Evolutionary conservation across 2,888 invertebrate species (phyloP), one percentile per base, ranked within the genome.

Genomic region (Nycteola revayana): DNA sequence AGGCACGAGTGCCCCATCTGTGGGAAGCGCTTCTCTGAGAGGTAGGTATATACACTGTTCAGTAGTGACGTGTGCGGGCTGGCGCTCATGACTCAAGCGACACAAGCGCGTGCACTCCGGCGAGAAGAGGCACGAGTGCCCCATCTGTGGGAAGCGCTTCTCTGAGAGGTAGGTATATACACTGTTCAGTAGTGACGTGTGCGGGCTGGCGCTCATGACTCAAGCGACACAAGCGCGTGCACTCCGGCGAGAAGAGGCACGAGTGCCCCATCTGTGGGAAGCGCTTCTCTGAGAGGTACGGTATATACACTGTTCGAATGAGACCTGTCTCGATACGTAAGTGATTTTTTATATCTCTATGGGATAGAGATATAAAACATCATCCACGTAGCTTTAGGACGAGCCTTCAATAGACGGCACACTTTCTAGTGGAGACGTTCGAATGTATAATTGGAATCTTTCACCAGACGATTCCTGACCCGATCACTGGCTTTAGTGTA

Each of bases 91-190:
- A 92, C 92, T 93, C 56, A 92, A 91, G 77, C 86, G 93, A 1
- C 93, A 93, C 76, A 89, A 91, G 88, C 88, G 92, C 48, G 90
- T 91, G 36, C 93, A 93, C 75, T 90, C 90, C 30, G 92, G 92
- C 7, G 92, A 92, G 75, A 90, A 90, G 69, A 75, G 88, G 0
- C 91, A 90, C 77, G 86, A 86, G 69, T 92, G 92, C 63, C 41
- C 56, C 31, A 75, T 84, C 36, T 92, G 92, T 75, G 90, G 90
- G 3, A 91, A 90, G 68, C 77, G 90, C 38, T 92, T 92, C 82
- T 90, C 91, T 3, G 91, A 92, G 75, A 74, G 90, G 62, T 90
- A 27, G 36, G n/a, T n/a, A n/a, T n/a, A 78, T 5, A 9, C n/a
- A 18, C 8, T 11, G 2, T 10, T 9, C 25, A n/a, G 10, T 11